Percentiles rank a stretch among this genome's conserved stretches.
These are phyloP conservation scores for Scolopax bukidnonensis DNA, from an alignment of 2,797 vertebrate species.

Conservation along the genomic window DNA sequence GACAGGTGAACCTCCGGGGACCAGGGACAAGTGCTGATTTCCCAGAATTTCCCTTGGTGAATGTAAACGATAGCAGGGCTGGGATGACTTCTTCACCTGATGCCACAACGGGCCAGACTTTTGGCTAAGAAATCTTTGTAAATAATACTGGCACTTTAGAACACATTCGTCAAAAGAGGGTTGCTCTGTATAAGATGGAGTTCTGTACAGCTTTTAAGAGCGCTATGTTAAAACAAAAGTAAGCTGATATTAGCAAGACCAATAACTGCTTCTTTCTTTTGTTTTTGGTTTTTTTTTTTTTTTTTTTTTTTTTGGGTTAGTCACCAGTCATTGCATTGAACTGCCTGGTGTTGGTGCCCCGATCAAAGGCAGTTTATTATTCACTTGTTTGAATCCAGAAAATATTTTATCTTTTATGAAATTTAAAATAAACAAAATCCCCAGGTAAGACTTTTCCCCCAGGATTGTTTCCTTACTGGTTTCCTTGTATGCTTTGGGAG, in stretches of 20 bases:
- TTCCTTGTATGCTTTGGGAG: slow-evolving; percentile 77
- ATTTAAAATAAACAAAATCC: slow-evolving; percentile 74
- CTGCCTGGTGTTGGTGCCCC: slow-evolving; percentile 77
- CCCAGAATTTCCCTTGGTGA: slow-evolving; percentile 95
- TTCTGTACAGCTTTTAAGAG: slow-evolving; percentile 81
- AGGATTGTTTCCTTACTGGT: slow-evolving; percentile 78
- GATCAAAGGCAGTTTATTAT: slow-evolving; percentile 76
- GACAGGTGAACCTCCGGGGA: slow-evolving; percentile 93
- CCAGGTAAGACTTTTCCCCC: slow-evolving; percentile 73
- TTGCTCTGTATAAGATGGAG: slow-evolving; percentile 81
- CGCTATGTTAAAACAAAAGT: slow-evolving; percentile 78
- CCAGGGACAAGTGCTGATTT: slow-evolving; percentile 92
- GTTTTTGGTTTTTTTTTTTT: neutral
- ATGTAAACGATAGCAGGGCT: slow-evolving; percentile 94
- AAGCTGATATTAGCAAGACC: slow-evolving; percentile 82
- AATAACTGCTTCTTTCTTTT: slow-evolving; percentile 67
- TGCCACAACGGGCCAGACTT: slow-evolving; percentile 94
- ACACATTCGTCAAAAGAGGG: slow-evolving; percentile 84
- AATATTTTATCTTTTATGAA: slow-evolving; percentile 75
- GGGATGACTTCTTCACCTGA: slow-evolving; percentile 96
- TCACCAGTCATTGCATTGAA: slow-evolving; percentile 75
- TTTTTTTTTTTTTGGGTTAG: slow-evolving; percentile 46
- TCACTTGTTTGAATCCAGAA: slow-evolving; percentile 76
- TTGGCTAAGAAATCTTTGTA: slow-evolving; percentile 87
- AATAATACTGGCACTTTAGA: slow-evolving; percentile 93